phyloP scores from a whole-genome alignment of 1,140 invertebrate genomes.

The Penaeus indicus region DNA sequence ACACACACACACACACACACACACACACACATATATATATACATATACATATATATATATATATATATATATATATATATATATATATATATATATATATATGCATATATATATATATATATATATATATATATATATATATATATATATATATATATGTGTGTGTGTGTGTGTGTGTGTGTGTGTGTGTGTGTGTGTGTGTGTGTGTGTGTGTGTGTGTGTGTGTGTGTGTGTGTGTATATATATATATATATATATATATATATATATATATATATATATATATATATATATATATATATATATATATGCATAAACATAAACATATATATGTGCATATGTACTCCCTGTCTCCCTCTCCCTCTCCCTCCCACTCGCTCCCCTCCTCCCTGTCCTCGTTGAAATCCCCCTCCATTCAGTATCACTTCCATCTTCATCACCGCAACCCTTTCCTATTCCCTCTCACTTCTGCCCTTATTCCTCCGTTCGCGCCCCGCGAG shows the following conservation, averaged over 20 bases:
- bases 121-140: slow-evolving; percentile 7
- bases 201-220: background rate
- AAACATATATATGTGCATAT: background rate
- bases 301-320: slow-evolving; percentile 3
- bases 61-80: slow-evolving; percentile 22
- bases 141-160: slow-evolving; percentile 18
- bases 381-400: no score
- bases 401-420: no score
- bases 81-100: slow-evolving; percentile 30
- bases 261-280: slow-evolving; percentile 26
- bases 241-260: slow-evolving; percentile 1
- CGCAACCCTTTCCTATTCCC: no score
- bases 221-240: background rate
- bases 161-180: background rate
- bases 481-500: no score
- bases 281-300: slow-evolving; percentile 34
- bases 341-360: background rate
- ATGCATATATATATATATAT: background rate
- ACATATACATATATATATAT: slow-evolving; percentile 9
- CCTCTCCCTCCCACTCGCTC: background rate
- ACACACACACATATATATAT: no score
- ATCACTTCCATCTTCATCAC: no score
- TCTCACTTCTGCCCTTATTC: no score
- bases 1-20: no score
- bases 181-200: background rate